Evolutionary conservation across 2,113 vertebrate species (phyloP).

Genomic region (Halichoerus grypus): DNA sequence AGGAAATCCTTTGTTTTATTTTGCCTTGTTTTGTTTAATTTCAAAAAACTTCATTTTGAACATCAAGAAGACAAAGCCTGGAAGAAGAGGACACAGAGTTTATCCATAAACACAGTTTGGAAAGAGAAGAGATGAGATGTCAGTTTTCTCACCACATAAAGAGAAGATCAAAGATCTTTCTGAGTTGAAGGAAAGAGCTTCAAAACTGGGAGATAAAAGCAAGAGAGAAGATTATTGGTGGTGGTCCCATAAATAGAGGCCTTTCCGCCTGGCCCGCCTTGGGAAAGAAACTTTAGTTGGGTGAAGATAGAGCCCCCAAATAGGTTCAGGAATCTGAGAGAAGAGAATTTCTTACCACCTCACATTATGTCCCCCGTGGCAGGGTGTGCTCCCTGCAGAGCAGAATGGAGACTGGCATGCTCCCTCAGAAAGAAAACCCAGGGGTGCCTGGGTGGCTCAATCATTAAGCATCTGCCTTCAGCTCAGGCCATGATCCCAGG

Average conservation of each 20-base stretch:
- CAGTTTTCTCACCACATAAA: background rate
- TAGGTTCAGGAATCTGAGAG: background rate
- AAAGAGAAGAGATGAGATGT: background rate
- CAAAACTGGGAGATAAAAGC: conserved; percentile 34
- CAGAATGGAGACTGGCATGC: background rate
- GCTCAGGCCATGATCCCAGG: too few relatives aligned
- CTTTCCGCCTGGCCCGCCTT: background rate
- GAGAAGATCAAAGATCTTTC: conserved; percentile 19
- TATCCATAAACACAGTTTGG: conserved; percentile 35
- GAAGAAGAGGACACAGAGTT: background rate
- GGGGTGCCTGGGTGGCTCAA: too few relatives aligned
- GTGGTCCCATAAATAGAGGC: background rate
- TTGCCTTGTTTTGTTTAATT: conserved; percentile 35
- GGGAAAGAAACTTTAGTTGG: conserved; percentile 21
- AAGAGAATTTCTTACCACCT: background rate
- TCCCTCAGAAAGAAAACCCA: background rate
- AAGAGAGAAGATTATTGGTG: conserved; percentile 34
- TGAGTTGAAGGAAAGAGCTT: background rate
- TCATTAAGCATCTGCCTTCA: too few relatives aligned
- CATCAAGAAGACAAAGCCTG: background rate
- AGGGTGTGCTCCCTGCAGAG: background rate
- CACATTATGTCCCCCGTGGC: background rate
- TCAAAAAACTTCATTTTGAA: conserved; percentile 26
- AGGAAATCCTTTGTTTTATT: background rate
- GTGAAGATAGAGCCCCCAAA: background rate